Conservation (phyloP, 2,113 vertebrate species). For the Piprites chloris region DNA sequence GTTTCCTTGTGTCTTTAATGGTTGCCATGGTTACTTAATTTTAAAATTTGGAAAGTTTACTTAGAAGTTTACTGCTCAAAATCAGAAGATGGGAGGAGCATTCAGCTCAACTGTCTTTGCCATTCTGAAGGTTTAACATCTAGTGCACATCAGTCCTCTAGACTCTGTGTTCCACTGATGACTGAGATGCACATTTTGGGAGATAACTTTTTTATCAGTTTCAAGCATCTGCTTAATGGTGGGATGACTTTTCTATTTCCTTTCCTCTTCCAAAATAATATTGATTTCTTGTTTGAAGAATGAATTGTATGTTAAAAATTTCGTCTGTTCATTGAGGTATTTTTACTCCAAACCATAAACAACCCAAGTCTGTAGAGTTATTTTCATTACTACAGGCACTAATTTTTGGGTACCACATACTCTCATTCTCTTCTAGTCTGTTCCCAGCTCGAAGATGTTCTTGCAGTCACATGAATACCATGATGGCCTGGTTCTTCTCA, state of each 20-base stretch:
- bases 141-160: background rate
- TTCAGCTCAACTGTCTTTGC: background rate
- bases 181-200: background rate
- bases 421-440: background rate
- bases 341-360: background rate
- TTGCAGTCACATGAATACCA: background rate
- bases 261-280: background rate
- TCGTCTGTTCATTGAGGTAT: background rate
- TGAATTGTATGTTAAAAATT: background rate
- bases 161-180: background rate
- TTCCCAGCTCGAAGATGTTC: background rate
- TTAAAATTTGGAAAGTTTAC: background rate
- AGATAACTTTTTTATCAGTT: background rate
- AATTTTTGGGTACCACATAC: accelerated
- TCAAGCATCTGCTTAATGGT: background rate
- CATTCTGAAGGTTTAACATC: background rate
- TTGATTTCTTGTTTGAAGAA: background rate
- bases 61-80: background rate
- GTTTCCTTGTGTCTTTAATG: background rate
- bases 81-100: background rate
- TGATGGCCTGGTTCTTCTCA: background rate
- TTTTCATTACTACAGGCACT: background rate
- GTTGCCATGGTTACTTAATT: background rate
- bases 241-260: background rate
- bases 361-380: accelerated